phyloP scores from a whole-genome alignment of 2,888 invertebrate genomes.

The Odontomyia ornata region DNA sequence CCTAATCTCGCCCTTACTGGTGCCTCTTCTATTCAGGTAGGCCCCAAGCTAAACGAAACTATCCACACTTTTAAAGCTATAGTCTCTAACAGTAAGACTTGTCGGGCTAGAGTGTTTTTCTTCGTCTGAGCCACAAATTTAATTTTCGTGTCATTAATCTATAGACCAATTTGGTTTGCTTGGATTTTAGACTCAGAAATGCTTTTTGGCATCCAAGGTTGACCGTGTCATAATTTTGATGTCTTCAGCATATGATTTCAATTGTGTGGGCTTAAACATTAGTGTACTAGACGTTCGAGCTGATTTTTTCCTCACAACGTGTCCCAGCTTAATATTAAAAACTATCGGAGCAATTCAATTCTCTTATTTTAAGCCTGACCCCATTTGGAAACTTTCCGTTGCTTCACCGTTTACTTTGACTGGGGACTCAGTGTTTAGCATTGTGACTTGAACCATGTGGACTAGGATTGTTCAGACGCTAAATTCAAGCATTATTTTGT shows the following conservation, averaged over 20 bases:
- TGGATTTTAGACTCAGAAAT: no score
- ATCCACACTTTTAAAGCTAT: not conserved
- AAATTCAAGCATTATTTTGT: no score
- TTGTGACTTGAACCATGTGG: not conserved
- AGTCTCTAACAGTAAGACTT: not conserved
- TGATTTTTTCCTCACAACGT: not conserved
- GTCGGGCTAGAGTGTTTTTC: not conserved
- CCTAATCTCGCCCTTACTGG: not conserved
- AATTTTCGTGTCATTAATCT: not conserved
- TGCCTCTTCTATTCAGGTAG: not conserved
- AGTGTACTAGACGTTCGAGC: not conserved
- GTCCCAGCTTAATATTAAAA: not conserved
- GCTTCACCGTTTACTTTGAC: not conserved
- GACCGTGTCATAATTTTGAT: not conserved
- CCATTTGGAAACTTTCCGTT: not conserved
- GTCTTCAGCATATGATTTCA: not conserved
- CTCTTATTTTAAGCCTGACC: not conserved
- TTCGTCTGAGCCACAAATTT: not conserved
- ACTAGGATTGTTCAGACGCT: no score
- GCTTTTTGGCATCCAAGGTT: not conserved
- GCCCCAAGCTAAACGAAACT: not conserved
- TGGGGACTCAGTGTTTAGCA: no score
- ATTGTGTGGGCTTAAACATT: not conserved
- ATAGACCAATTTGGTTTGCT: no score
- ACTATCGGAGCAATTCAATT: not conserved